Percentiles rank a stretch among this genome's conserved stretches.
Conservation (phyloP, 2,888 invertebrate genomes). For the Pocota personata region DNA sequence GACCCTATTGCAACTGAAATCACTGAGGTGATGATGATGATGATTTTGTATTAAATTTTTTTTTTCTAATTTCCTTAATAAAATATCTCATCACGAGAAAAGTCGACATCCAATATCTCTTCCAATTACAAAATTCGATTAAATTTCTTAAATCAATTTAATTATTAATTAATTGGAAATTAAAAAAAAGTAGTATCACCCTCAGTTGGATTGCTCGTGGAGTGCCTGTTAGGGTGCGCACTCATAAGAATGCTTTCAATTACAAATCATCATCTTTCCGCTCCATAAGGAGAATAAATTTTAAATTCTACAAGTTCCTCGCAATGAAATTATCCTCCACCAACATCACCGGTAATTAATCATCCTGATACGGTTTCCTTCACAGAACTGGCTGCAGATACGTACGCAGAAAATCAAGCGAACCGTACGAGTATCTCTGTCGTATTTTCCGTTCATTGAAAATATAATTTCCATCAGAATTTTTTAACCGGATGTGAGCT, state of each 20-base stretch:
- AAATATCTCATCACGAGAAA: too few species aligned
- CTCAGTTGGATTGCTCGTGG: background rate
- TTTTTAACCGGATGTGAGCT: background rate
- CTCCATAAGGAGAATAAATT: background rate
- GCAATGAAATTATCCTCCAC: constrained; percentile 1
- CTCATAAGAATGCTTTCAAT: constrained; percentile 3
- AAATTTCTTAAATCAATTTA: background rate
- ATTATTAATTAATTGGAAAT: background rate
- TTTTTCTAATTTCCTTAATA: too few species aligned
- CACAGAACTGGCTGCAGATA: background rate
- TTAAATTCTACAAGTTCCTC: background rate
- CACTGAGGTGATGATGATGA: too few species aligned
- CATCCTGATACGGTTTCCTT: constrained; percentile 1
- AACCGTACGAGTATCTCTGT: background rate
- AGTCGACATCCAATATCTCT: background rate
- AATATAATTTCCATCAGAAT: constrained; percentile 3
- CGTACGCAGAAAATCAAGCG: background rate
- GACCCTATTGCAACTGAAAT: too few species aligned
- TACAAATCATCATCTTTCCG: constrained; percentile 2
- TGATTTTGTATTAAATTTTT: too few species aligned
- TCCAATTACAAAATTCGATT: background rate
- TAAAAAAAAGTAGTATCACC: background rate
- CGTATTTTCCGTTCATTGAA: constrained; percentile 9
- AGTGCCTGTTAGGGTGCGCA: background rate
- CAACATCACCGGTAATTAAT: constrained; percentile 20